Percentiles rank a stretch among this genome's conserved stretches.
Conservation (phyloP, 2,113 vertebrate species). For the Rhipidura dahli region DNA sequence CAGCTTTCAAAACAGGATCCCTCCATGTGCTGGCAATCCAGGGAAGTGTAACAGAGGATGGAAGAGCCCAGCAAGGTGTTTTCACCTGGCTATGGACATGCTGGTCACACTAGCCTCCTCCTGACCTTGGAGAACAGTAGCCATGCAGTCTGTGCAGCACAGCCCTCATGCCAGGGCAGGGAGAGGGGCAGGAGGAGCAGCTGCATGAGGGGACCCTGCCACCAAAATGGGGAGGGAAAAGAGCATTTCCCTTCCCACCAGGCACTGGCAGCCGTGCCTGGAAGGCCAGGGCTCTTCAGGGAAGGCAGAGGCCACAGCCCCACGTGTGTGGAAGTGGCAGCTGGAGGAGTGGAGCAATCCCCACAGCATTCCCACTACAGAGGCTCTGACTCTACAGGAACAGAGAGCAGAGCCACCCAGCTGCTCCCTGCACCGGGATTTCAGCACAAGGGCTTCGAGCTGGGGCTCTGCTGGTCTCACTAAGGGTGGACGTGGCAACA, state of each 20-base stretch:
- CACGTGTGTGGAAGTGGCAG: not conserved
- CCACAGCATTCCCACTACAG: not conserved
- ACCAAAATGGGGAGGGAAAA: not conserved
- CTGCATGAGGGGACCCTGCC: not conserved
- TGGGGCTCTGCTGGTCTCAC: not conserved
- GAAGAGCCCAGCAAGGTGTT: not conserved
- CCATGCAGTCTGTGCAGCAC: not conserved
- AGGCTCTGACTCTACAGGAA: not conserved
- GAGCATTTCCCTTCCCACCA: not conserved
- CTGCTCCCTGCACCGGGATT: not conserved
- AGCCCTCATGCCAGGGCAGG: not conserved
- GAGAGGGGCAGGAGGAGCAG: not conserved
- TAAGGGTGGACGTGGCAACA: not conserved
- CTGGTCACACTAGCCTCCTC: not conserved
- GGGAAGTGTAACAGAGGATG: not conserved
- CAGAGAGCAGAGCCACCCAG: not conserved
- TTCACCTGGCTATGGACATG: not conserved
- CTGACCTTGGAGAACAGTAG: not conserved
- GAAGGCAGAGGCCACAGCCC: not conserved
- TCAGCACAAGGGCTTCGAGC: not conserved
- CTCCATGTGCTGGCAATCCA: not conserved
- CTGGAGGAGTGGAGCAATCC: not conserved
- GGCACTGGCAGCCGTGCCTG: rapidly evolving
- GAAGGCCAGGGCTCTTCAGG: not conserved
- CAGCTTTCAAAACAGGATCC: not conserved